Evolutionary conservation across 2,797 vertebrate species (phyloP).

Genomic region (Alcedo atthis): DNA sequence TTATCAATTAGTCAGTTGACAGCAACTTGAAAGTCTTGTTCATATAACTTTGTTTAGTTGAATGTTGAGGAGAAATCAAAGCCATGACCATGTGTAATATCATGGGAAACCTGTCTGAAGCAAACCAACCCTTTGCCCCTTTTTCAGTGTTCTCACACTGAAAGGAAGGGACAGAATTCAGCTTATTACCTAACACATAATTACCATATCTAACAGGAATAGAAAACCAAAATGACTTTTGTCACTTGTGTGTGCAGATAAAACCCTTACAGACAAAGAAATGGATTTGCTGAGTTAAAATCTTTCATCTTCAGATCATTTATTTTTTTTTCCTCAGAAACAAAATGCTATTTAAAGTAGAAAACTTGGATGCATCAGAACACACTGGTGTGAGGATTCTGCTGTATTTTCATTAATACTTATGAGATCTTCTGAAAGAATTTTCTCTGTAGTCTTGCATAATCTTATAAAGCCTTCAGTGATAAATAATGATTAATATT

Average conservation of each 20-base stretch:
- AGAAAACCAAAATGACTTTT: neutral
- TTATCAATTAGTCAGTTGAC: neutral
- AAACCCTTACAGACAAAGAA: neutral
- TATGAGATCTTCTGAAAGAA: neutral
- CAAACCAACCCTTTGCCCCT: neutral
- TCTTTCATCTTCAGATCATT: neutral
- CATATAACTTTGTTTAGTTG: neutral
- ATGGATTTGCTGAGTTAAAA: neutral
- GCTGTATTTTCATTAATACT: neutral
- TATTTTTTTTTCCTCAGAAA: neutral
- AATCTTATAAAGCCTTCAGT: neutral
- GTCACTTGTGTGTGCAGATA: neutral
- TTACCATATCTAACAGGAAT: neutral
- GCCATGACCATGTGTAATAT: neutral
- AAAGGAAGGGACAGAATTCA: neutral
- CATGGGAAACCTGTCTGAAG: neutral
- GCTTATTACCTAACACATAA: neutral
- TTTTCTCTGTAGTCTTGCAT: neutral
- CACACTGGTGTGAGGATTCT: neutral
- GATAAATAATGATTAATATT: neutral
- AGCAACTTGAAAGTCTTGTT: neutral
- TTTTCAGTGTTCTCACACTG: neutral
- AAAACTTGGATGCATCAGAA: neutral
- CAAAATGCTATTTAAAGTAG: neutral
- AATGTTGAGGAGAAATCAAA: slow-evolving; percentile 2